Conservation (phyloP, 1,140 invertebrate species). For the Lordiphosa mommai region DNA sequence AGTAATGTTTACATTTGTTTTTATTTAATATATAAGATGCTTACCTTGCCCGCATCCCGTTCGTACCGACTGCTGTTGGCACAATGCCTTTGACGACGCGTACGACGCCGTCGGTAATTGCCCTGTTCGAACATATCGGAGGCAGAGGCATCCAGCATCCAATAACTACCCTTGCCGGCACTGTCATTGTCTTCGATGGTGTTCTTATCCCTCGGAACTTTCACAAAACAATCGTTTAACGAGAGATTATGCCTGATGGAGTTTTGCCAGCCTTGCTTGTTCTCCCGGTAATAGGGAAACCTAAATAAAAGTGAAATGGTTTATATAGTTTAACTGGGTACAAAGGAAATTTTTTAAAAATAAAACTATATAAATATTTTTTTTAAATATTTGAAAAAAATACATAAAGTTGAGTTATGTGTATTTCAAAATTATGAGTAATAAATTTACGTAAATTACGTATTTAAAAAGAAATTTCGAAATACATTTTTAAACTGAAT, state of each 20-base stretch:
- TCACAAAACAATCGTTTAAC: conserved; percentile 96
- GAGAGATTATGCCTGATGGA: conserved; percentile 93
- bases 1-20: not conserved
- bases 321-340: not conserved
- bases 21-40: not conserved
- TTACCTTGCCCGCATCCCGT: conserved; percentile 34
- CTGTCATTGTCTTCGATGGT: conserved; percentile 83
- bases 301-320: conserved; percentile 52
- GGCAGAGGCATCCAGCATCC: conserved; percentile 92
- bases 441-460: no score
- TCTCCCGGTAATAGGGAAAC: conserved; percentile 88
- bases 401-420: no score
- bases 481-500: no score
- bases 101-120: conserved; percentile 86
- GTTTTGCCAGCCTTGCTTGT: conserved; percentile 93
- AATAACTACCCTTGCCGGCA: conserved; percentile 89
- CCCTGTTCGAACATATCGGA: conserved; percentile 95
- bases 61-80: conserved; percentile 40
- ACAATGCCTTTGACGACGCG: conserved; percentile 80
- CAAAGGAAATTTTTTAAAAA: no score
- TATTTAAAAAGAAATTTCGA: no score
- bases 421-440: no score
- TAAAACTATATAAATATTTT: no score
- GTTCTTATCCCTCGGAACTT: conserved; percentile 89
- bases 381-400: no score